Base-by-base conservation (phyloP, 2,797 vertebrate species). In the Sciurus carolinensis region DNA sequence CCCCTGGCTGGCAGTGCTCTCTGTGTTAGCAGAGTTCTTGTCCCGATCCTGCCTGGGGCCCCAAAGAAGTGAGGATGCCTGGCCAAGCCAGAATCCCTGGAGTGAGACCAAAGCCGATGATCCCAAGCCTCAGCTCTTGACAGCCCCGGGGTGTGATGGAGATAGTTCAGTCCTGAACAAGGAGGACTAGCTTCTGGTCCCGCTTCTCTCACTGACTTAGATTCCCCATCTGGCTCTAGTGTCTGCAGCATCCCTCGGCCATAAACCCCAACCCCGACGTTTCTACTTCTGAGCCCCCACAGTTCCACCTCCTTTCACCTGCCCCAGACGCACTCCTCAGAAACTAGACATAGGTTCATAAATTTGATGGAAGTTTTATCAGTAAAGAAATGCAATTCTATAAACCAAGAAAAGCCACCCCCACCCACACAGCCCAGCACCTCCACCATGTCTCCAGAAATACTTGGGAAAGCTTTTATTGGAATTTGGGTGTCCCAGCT, bases 381-480 rank as follows among this genome's bases (percentile, higher is more conserved):
- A 82, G 52, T 85, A 86, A 88, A 36, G 62, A 85, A 90, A 92
- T 75, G 54, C 90, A 96, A 69, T 71, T 81, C 82, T 59, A 90
- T 86, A 94, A 84, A 90, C 95, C 93, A 69, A 94, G 87, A 90
- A 97, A 91, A 94, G 69, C 84, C 92, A 95, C 33, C 52, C 83
- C 71, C 47, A 85, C 92, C 76, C 94, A 96, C 90, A 83, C 6
- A 83, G 79, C 85, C 87, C 90, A 87, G 89, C 87, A 39, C 93
- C 80, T 77, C 90, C 95, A 96, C 91, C 81, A 54, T 72, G 90
- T 87, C 91, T 97, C 95, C 91, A 92, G 83, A 97, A 97, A 95
- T 96, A 96, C 80, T 71, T 50, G 26, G 67, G 80, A 80, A 92
- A 54, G 91, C 82, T 95, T 97, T 94, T 95, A 85, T 90, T 95